Percentiles rank a stretch among this genome's conserved stretches.
Evolutionary conservation across 2,888 invertebrate genomes (phyloP).

Genomic region (Imbricaverruca yamaguchii): DNA sequence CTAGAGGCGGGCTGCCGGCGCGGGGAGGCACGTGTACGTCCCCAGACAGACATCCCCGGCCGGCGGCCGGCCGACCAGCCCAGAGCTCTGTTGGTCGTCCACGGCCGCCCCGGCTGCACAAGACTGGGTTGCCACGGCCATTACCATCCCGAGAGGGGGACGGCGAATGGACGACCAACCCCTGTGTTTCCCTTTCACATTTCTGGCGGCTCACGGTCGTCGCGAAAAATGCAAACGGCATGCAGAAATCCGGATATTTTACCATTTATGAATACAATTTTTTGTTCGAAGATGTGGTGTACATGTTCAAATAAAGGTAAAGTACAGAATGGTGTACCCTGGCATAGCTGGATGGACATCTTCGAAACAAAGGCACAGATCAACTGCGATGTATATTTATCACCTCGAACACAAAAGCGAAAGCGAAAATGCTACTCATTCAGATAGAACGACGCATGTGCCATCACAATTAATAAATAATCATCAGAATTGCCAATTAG

Average conservation of each 20-base stretch:
- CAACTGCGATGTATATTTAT: no score
- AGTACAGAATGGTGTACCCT: not conserved
- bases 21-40: conserved; percentile 14
- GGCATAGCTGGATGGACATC: not conserved
- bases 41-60: conserved; percentile 3
- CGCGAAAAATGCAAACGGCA: not conserved
- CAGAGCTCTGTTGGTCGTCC: not conserved
- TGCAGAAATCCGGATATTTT: not conserved
- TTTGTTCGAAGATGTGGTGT: not conserved
- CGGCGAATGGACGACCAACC: not conserved
- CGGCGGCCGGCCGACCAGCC: not conserved
- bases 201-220: not conserved
- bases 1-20: not conserved
- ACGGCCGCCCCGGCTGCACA: not conserved
- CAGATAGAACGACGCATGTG: no score
- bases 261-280: conserved; percentile 1
- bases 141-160: not conserved
- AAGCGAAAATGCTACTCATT: no score
- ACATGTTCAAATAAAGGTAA: conserved; percentile 4
- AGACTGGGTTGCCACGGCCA: conserved; percentile 5
- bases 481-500: not conserved
- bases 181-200: not conserved
- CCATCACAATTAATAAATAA: not conserved
- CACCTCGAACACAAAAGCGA: no score
- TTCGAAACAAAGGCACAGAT: no score